phyloP scores from a whole-genome alignment of 2,888 invertebrate genomes.

The Venustoraphidia nigricollis region DNA sequence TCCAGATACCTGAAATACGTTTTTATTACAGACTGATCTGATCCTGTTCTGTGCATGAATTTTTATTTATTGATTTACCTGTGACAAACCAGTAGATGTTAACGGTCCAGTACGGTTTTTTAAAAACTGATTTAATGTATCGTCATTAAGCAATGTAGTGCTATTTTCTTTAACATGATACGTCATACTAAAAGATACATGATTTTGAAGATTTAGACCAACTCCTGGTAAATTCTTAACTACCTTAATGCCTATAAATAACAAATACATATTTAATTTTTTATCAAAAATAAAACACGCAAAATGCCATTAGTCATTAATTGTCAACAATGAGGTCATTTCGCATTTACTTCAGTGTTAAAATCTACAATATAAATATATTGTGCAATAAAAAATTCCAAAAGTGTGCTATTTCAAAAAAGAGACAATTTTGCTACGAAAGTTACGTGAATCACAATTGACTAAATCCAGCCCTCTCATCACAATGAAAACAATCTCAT shows the following conservation, averaged over 20 bases:
- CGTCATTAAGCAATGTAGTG: constrained; percentile 2
- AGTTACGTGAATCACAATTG: too few relatives aligned
- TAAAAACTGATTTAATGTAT: constrained; percentile 4
- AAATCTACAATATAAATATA: too few relatives aligned
- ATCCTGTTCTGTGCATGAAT: too few relatives aligned
- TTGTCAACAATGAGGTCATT: too few relatives aligned
- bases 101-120: constrained; percentile 6
- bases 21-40: too few relatives aligned
- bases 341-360: too few relatives aligned
- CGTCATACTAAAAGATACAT: constrained; percentile 8
- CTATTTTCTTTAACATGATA: constrained; percentile 4
- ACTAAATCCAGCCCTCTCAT: too few relatives aligned
- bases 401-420: too few relatives aligned
- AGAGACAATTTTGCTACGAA: too few relatives aligned
- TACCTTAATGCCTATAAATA: constrained; percentile 15
- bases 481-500: too few relatives aligned
- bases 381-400: too few relatives aligned
- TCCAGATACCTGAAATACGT: constrained; percentile 7
- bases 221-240: constrained; percentile 23
- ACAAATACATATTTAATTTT: neutral
- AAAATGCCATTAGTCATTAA: too few relatives aligned
- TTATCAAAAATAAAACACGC: neutral
- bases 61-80: constrained; percentile 1
- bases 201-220: constrained; percentile 19
- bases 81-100: constrained; percentile 9